Evolutionary conservation across 2,113 vertebrate species (phyloP).

Genomic region (Cyphomyrus plagiostoma): DNA sequence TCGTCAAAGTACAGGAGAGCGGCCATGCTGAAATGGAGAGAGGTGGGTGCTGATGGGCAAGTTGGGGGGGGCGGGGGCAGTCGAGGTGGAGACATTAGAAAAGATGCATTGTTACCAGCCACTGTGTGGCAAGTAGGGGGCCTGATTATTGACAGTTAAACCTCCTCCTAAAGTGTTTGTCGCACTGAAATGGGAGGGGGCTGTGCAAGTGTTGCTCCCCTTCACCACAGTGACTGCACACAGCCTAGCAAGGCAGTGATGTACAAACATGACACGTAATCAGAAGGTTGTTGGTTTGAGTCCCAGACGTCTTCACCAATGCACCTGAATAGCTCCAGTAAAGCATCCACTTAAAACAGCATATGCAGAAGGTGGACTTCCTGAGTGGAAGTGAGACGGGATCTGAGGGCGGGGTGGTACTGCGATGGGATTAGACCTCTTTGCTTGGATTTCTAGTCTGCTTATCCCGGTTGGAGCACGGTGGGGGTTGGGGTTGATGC

Average conservation of each 20-base stretch:
- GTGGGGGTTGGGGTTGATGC: background rate
- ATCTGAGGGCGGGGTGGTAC: background rate
- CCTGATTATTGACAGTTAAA: constrained; percentile 5
- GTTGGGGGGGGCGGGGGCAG: background rate
- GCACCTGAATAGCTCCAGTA: background rate
- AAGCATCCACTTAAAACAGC: background rate
- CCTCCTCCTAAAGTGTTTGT: background rate
- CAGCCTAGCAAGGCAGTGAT: background rate
- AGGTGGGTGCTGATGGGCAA: constrained; percentile 1
- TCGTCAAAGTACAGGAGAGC: constrained; percentile 51
- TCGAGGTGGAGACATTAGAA: constrained; percentile 10
- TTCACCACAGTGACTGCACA: background rate
- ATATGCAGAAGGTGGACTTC: background rate
- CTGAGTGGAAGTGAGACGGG: background rate
- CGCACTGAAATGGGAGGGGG: background rate
- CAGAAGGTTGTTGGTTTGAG: background rate
- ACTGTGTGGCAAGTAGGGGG: background rate
- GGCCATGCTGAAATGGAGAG: constrained; percentile 48
- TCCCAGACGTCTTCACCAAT: background rate
- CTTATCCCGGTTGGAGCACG: background rate
- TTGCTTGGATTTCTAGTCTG: background rate
- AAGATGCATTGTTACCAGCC: constrained; percentile 1
- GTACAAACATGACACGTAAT: background rate
- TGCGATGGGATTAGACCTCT: background rate
- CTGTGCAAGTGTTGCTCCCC: background rate